Conservation (phyloP, 53 echinoderm and acorn worm genomes). For the Mesocentrotus franciscanus region DNA sequence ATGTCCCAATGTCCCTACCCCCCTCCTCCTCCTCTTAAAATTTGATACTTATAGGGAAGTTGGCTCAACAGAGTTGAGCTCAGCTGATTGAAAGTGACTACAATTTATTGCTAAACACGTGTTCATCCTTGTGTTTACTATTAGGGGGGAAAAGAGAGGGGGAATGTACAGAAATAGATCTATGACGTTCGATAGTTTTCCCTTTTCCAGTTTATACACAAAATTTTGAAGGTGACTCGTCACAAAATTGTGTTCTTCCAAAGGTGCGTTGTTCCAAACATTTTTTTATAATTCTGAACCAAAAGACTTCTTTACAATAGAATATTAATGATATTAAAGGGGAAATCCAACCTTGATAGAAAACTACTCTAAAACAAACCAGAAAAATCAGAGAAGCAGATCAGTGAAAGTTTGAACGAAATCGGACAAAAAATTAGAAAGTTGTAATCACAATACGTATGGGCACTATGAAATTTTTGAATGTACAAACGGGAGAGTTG, state of each 20-base stretch:
- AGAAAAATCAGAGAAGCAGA: too few species aligned
- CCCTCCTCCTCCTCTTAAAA: not conserved
- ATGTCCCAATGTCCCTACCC: not conserved
- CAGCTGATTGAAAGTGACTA: not conserved
- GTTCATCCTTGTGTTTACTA: not conserved
- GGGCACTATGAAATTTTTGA: too few species aligned
- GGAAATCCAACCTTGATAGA: too few species aligned
- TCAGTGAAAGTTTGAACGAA: too few species aligned
- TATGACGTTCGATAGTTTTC: not conserved
- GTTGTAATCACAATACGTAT: too few species aligned
- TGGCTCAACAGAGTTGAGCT: not conserved
- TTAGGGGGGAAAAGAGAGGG: not conserved
- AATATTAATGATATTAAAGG: too few species aligned
- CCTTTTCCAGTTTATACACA: not conserved
- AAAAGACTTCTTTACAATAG: not conserved
- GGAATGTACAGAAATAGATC: not conserved
- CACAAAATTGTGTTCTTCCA: not conserved
- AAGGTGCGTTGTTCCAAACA: not conserved
- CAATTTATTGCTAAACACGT: not conserved
- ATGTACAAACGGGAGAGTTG: too few species aligned
- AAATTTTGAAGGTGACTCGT: not conserved
- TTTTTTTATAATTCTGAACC: not conserved
- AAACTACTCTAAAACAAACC: too few species aligned
- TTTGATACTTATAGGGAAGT: not conserved
- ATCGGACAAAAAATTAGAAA: too few species aligned